Conservation (phyloP, 2,888 invertebrate genomes). For the Minunthozetes semirufus region DNA sequence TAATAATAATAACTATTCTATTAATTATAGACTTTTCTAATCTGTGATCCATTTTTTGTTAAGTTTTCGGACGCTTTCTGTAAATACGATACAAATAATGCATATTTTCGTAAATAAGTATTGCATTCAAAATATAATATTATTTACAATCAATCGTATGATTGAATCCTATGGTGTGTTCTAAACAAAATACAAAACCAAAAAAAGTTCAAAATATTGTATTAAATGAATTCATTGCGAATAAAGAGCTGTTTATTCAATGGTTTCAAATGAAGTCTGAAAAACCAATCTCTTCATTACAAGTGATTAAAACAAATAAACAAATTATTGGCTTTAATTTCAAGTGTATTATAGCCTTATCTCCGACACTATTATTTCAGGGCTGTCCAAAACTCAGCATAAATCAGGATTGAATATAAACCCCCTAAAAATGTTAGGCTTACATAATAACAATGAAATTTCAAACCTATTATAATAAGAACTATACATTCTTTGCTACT, state of each 20-base stretch:
- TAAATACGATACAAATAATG: constrained; percentile 8
- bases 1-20: background rate
- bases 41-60: constrained; percentile 18
- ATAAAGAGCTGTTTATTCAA: background rate
- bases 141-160: too few species aligned
- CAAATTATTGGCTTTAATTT: constrained; percentile 19
- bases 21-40: background rate
- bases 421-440: too few species aligned
- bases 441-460: too few species aligned
- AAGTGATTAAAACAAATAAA: constrained; percentile 2
- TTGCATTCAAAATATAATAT: constrained; percentile 5
- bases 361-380: background rate
- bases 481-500: too few species aligned
- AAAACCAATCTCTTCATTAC: background rate
- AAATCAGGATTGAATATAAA: too few species aligned
- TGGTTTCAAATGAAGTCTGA: background rate
- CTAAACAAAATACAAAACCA: background rate
- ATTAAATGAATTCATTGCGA: background rate
- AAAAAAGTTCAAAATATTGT: background rate
- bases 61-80: background rate
- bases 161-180: background rate
- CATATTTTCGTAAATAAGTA: constrained; percentile 7
- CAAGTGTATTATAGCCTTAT: constrained; percentile 5
- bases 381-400: too few species aligned
- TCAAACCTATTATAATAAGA: too few species aligned